Conservation (phyloP, 2,113 vertebrate genomes). For the Pseudopodoces humilis region DNA sequence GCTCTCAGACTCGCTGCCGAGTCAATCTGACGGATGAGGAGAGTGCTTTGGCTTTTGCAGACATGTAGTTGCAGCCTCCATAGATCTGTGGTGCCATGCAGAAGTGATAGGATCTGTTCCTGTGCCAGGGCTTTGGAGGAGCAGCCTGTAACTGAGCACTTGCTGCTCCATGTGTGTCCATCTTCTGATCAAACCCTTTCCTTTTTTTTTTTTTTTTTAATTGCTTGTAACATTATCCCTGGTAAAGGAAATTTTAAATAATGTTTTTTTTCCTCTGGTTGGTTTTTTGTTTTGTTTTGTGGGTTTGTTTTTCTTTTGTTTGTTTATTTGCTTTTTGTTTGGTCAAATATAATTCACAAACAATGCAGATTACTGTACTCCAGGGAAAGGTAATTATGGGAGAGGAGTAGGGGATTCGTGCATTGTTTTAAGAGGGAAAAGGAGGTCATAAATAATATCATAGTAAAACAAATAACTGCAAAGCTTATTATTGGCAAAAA, state of each 20-base stretch:
- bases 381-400: background rate
- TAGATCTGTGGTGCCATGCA: background rate
- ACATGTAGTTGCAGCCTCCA: background rate
- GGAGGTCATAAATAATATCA: background rate
- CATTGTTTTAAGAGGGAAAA: constrained; percentile 11
- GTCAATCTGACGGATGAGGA: background rate
- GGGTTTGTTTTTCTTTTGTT: background rate
- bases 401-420: constrained; percentile 26
- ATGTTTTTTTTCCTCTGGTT: background rate
- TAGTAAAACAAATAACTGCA: background rate
- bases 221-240: background rate
- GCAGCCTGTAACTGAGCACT: background rate
- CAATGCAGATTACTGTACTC: constrained; percentile 5
- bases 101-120: background rate
- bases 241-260: constrained; percentile 41
- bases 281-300: background rate
- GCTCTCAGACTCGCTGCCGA: background rate
- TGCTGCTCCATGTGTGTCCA: accelerated
- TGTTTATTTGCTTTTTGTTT: background rate
- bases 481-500: background rate
- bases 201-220: background rate
- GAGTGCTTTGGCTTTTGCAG: background rate
- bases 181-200: background rate
- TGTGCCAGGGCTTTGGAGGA: background rate
- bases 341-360: constrained; percentile 6